Percentiles rank a stretch among this genome's conserved stretches.
These are phyloP conservation scores for Boleophthalmus pectinirostris DNA, from an alignment of 2,113 vertebrate species.

Conservation along the genomic window DNA sequence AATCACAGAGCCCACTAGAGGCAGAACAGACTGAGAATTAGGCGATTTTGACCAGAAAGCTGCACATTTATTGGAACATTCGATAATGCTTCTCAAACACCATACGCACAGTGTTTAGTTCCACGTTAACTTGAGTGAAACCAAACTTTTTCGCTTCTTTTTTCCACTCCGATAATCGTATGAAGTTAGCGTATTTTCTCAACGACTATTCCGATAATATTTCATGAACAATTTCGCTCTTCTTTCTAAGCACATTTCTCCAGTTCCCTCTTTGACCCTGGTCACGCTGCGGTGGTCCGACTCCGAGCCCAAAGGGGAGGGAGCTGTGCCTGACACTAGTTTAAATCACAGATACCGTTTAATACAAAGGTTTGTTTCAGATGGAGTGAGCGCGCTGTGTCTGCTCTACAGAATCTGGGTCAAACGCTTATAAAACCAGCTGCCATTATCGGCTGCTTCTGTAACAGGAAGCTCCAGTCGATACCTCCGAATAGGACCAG, in stretches of 20 bases:
- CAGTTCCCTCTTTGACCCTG: constrained; percentile 1
- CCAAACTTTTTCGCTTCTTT: no score
- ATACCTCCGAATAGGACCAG: constrained; percentile 6
- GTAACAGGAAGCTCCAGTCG: constrained; percentile 20
- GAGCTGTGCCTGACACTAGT: constrained; percentile 16
- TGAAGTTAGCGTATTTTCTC: no score
- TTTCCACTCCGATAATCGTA: no score
- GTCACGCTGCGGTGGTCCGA: constrained; percentile 21
- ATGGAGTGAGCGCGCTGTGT: constrained; percentile 54
- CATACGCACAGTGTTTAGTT: no score
- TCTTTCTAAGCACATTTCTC: not conserved
- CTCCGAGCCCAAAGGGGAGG: constrained; percentile 13
- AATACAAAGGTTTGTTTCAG: constrained; percentile 61
- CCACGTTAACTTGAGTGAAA: no score
- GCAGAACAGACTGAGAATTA: no score
- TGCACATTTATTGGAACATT: no score
- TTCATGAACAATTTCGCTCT: no score
- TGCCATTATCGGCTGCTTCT: constrained; percentile 31
- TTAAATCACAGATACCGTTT: constrained; percentile 50
- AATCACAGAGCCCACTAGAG: no score
- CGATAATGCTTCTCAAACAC: no score
- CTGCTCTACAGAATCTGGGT: constrained; percentile 50
- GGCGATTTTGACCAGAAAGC: no score
- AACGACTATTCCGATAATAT: no score
- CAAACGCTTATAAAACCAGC: constrained; percentile 47